Evolutionary conservation across 2,888 invertebrate species (phyloP), one percentile per base, ranked within the genome.

Genomic region (Mystacides longicornis): DNA sequence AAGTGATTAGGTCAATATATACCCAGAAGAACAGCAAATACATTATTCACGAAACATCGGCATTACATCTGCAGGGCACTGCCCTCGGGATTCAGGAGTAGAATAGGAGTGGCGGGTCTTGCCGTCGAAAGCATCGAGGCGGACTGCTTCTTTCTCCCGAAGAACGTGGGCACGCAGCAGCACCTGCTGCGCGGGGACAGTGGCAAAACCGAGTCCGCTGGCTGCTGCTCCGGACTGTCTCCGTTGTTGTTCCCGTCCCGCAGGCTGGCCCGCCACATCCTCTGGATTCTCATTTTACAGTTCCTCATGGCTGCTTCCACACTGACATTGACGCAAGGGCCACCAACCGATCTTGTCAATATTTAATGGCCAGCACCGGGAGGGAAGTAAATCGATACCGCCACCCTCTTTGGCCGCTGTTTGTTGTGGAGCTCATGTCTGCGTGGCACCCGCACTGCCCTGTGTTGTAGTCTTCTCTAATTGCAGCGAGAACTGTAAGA

Each of bases 161-260:
- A 71, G 23, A 70, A 3, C 68, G 69, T 47, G 68, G 71, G 57
- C 67, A 70, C 27, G 66, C 65, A 27, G 69, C 62, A 47, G 70
- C 62, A 47, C 23, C 23, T 65, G 64, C 23, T 45, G 43, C 18
- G 37, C 22, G 49, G 51, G 20, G 18, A 2, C 54, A 43, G 48
- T 49, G 45, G 59, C 59, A 23, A 57, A 59, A 22, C 19, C 33
- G 19, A 31, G 23, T 11, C 46, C 22, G 52, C 11, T 7, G 57
- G 16, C 51, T 57, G 31, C 50, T 55, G 31, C 23, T 60, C 59
- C 18, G 52, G 57, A 20, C 50, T 55, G 14, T 56, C 42, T 47
- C 50, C 59, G 20, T 60, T 61, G 48, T 54, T 55, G 48, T 49
- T 54, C 9, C 54, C 62, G 60, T 50, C 58, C 31, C 51, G 56